Percentiles rank a stretch among this genome's conserved stretches.
phyloP scores from a whole-genome alignment of 2,888 invertebrate species.

The Scrobipalpa atriplicella region DNA sequence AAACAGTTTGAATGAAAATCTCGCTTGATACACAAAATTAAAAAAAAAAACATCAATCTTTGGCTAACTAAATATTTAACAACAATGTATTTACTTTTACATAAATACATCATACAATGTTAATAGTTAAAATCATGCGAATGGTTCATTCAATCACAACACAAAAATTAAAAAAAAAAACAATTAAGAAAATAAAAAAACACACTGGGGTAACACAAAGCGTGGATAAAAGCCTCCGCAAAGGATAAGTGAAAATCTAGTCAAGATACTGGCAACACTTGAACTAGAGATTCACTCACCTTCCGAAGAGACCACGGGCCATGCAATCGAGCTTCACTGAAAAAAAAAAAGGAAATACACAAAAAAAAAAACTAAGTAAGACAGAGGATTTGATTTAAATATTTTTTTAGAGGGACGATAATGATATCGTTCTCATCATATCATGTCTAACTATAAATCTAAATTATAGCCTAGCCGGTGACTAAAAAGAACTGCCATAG shows the following conservation, averaged over 20 bases:
- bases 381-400: not conserved
- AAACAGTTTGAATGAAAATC: conserved; percentile 8
- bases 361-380: not conserved
- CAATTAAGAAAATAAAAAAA: conserved; percentile 40
- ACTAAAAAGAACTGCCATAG: no score
- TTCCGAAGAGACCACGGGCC: conserved; percentile 55
- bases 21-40: not conserved
- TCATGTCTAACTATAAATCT: no score
- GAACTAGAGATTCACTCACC: conserved; percentile 83
- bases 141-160: conserved; percentile 25
- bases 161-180: conserved; percentile 37
- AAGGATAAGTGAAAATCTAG: conserved; percentile 87
- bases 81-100: not conserved
- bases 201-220: conserved; percentile 57
- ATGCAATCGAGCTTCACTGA: conserved; percentile 50
- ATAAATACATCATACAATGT: not conserved
- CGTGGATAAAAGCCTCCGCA: conserved; percentile 54
- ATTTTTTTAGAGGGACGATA: no score
- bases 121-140: conserved; percentile 21
- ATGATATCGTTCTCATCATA: no score
- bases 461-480: no score
- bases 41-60: not conserved
- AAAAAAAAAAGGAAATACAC: conserved; percentile 39
- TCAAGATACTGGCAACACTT: conserved; percentile 78
- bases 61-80: not conserved